Conservation (phyloP, 2,797 vertebrate genomes). For the Petrocephalus schoutedeni region DNA sequence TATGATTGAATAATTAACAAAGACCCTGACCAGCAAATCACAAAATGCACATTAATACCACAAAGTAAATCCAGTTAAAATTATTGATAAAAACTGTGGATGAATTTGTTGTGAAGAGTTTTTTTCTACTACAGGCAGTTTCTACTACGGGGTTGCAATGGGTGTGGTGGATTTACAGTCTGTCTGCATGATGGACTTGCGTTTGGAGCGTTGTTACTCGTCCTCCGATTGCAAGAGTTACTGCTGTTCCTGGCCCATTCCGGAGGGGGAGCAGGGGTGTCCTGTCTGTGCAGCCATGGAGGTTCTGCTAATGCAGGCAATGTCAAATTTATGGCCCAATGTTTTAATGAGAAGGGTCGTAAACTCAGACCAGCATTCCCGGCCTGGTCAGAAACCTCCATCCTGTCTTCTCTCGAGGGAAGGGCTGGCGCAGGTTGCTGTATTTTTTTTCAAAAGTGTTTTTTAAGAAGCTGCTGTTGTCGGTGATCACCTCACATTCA, state of each 20-base stretch:
- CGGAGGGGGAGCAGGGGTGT: not conserved
- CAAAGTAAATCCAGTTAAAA: not conserved
- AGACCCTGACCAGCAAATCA: not conserved
- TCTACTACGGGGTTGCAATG: not conserved
- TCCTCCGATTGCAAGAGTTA: not conserved
- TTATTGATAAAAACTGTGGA: not conserved
- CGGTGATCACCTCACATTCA: not conserved
- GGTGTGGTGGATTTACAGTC: conserved; percentile 21
- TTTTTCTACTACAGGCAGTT: not conserved
- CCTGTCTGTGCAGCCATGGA: not conserved
- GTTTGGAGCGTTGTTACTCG: not conserved
- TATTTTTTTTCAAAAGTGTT: not conserved
- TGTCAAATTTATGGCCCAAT: not conserved
- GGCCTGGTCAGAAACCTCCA: conserved; percentile 10
- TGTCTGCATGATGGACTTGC: not conserved
- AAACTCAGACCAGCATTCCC: not conserved
- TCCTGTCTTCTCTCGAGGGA: conserved; percentile 12
- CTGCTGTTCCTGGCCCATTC: not conserved
- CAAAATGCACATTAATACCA: not conserved
- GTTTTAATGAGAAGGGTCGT: conserved; percentile 12
- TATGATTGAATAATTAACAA: not conserved
- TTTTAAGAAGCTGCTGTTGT: not conserved
- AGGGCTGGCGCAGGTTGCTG: not conserved
- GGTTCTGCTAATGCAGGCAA: not conserved
- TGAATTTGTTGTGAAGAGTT: not conserved